Evolutionary conservation across 1,140 invertebrate species (phyloP).

Genomic region (Solenopsis fugax): DNA sequence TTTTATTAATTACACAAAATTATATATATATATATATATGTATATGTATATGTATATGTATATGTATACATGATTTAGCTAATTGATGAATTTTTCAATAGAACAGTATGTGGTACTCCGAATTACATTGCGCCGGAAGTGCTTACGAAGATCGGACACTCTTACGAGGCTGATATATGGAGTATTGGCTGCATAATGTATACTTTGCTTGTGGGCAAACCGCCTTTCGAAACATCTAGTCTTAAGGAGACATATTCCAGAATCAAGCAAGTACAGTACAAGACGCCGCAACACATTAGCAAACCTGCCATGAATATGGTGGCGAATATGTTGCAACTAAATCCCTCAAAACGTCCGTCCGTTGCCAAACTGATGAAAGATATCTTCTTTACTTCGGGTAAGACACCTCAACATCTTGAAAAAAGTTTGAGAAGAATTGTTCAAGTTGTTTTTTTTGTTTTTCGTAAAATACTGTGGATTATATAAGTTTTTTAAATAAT

Average conservation of each 20-base stretch:
- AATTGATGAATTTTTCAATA: conserved; percentile 66
- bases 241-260: conserved; percentile 96
- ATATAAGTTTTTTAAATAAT: conserved; percentile 3
- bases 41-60: too few species aligned
- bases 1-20: not conserved
- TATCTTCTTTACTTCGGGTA: conserved; percentile 89
- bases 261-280: conserved; percentile 97
- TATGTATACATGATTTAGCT: not conserved
- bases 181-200: conserved; percentile 98
- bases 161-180: conserved; percentile 99
- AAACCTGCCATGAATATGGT: conserved; percentile 93
- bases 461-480: not conserved
- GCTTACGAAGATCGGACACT: conserved; percentile 96
- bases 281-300: conserved; percentile 91
- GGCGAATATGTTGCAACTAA: conserved; percentile 93
- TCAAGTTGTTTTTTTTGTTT: not conserved
- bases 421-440: not conserved
- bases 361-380: conserved; percentile 92
- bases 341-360: conserved; percentile 93
- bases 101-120: conserved; percentile 98
- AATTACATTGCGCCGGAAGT: conserved; percentile 99
- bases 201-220: conserved; percentile 96
- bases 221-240: conserved; percentile 97
- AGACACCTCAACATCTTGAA: conserved; percentile 19
- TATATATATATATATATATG: not conserved